Evolutionary conservation across 2,888 invertebrate species (phyloP), one percentile per base, ranked within the genome.

Genomic region (Didymodactylos carnosus): DNA sequence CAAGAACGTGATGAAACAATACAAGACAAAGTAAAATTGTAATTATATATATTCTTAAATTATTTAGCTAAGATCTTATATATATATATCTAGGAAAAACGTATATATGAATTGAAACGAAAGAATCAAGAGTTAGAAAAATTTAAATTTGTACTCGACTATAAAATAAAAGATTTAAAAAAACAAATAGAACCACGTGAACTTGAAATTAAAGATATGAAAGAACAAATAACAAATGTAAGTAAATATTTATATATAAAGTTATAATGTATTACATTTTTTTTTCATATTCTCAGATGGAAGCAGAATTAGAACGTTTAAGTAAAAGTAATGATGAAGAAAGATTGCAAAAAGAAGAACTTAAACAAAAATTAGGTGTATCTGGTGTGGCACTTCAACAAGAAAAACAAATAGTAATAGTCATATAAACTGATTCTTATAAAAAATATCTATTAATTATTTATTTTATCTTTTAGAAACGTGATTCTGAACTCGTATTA

Each of bases 111-210:
- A 77, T 82, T 92, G 75, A 90, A 91, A 81, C 88, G 89, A 77
- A 90, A 89, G 80, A 92, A 91, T 80, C 83, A 84, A 80, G 92
- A 93, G 80, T 83, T 94, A 76, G 92, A 94, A 80, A 94, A 93
- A 82, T 91, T 90, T 82, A 92, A 91, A 81, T 92, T 91, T 82
- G 91, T 93, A 1, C 84, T 93, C 41, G 90, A 91, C 80, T 91
- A 91, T 81, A 92, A 92, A 83, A 91, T 94, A 75, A 88, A 89
- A 40, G 92, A 94, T 79, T 82, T 93, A 29, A 90, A 91, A 81
- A 88, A 88, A 79, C 88, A 89, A 82, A 91, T 94, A 79, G 91
- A 91, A 80, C 92, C 92, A 1, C 87, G 89, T 78, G 91, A 92
- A 80, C 87, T 88, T 77, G 90, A 90, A 79, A 92, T 93, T 78